Evolutionary conservation across 2,113 vertebrate genomes (phyloP).

Genomic region (Toxostoma redivivum): DNA sequence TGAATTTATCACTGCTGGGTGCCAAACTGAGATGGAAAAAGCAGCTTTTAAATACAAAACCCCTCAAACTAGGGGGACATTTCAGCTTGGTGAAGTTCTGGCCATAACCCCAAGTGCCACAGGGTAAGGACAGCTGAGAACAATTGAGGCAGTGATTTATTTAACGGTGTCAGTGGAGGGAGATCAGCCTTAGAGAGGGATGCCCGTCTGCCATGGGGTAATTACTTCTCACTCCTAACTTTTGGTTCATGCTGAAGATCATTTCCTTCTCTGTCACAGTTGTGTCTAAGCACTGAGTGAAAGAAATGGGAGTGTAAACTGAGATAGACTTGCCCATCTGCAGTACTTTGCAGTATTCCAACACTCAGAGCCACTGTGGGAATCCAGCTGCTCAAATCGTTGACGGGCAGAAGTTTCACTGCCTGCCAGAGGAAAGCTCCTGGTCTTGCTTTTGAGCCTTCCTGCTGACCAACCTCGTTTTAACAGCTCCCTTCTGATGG

Average conservation of each 20-base stretch:
- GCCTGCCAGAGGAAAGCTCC: background rate
- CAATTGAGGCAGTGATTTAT: background rate
- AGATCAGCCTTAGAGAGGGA: background rate
- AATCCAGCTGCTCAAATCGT: background rate
- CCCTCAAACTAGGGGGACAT: background rate
- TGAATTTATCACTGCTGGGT: conserved; percentile 33
- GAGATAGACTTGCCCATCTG: background rate
- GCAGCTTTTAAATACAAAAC: conserved; percentile 9
- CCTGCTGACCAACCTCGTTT: background rate
- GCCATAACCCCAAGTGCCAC: background rate
- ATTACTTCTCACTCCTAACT: background rate
- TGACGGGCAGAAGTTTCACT: background rate
- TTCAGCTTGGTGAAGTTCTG: background rate
- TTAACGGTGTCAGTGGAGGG: background rate
- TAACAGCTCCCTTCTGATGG: background rate
- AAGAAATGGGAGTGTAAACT: background rate
- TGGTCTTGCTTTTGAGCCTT: background rate
- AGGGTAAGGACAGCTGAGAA: background rate
- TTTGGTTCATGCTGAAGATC: background rate
- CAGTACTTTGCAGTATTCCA: background rate
- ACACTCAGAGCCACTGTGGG: background rate
- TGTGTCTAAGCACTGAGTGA: background rate
- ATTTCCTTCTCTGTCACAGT: background rate
- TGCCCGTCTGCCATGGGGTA: background rate
- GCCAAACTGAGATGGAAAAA: background rate